Evolutionary conservation across 2,113 vertebrate species (phyloP).

Genomic region (Macquaria australasica): DNA sequence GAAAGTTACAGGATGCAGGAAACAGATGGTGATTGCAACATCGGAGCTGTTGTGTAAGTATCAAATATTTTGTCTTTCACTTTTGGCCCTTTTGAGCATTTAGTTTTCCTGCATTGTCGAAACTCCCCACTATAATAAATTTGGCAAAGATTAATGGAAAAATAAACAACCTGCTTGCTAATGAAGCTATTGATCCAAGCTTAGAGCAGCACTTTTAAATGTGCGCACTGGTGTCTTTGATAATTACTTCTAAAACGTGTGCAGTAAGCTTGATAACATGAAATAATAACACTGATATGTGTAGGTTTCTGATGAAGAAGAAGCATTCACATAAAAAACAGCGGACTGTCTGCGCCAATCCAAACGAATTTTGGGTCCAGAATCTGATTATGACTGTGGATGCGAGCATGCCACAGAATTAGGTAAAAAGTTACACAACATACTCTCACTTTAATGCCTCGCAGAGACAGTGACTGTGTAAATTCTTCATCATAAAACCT

Average conservation of each 20-base stretch:
- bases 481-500: conserved; percentile 4
- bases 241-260: not conserved
- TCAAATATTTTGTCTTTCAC: not conserved
- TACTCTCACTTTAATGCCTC: not conserved
- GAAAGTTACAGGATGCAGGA: conserved; percentile 75
- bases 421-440: conserved; percentile 43
- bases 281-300: not conserved
- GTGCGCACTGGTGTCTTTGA: not conserved
- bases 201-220: not conserved
- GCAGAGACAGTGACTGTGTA: not conserved
- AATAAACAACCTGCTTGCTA: not conserved
- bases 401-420: accelerated
- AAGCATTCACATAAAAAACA: accelerated
- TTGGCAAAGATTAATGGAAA: conserved; percentile 30
- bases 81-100: not conserved
- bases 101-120: conserved; percentile 12
- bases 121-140: not conserved
- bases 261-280: not conserved
- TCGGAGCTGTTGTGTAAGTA: conserved; percentile 83
- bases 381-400: not conserved
- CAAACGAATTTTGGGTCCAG: not conserved
- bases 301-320: conserved; percentile 65
- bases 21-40: conserved; percentile 85
- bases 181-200: not conserved
- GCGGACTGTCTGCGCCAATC: conserved; percentile 66